These are phyloP conservation scores for Anolis sagrei DNA, from an alignment of 2,113 vertebrate species.

Conservation along the genomic window DNA sequence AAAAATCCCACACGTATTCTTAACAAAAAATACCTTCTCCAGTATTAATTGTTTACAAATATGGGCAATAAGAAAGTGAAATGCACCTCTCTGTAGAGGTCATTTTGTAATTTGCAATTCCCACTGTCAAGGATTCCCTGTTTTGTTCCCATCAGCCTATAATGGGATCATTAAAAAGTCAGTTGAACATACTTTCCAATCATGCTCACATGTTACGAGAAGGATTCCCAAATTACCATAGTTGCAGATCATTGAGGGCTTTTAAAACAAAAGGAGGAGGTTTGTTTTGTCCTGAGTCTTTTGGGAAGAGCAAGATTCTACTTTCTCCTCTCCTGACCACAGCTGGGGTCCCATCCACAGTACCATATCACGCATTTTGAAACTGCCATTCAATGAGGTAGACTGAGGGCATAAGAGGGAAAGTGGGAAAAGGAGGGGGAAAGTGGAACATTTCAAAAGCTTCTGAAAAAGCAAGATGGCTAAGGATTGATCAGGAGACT, in stretches of 20 bases:
- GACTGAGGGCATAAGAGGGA: no score
- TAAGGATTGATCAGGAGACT: no score
- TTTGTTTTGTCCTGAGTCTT: no score
- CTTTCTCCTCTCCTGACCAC: no score
- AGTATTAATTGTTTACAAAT: neutral
- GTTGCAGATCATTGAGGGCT: neutral
- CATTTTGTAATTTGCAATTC: neutral
- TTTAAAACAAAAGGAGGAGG: neutral
- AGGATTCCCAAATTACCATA: neutral
- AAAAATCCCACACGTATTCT: neutral
- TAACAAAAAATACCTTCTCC: neutral
- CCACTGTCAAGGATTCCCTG: neutral
- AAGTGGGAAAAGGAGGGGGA: no score
- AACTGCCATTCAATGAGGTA: no score
- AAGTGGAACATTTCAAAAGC: no score
- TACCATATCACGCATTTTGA: no score
- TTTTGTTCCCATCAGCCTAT: neutral
- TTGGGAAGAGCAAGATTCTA: no score
- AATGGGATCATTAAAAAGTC: neutral
- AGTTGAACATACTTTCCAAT: neutral
- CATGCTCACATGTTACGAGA: neutral
- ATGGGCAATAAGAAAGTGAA: neutral
- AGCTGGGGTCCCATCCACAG: no score
- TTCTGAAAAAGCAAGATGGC: no score
- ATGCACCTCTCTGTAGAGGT: neutral